Evolutionary conservation across 2,113 vertebrate genomes (phyloP), one percentile per base, ranked within the genome.

Genomic region (Tragelaphus imberbis): DNA sequence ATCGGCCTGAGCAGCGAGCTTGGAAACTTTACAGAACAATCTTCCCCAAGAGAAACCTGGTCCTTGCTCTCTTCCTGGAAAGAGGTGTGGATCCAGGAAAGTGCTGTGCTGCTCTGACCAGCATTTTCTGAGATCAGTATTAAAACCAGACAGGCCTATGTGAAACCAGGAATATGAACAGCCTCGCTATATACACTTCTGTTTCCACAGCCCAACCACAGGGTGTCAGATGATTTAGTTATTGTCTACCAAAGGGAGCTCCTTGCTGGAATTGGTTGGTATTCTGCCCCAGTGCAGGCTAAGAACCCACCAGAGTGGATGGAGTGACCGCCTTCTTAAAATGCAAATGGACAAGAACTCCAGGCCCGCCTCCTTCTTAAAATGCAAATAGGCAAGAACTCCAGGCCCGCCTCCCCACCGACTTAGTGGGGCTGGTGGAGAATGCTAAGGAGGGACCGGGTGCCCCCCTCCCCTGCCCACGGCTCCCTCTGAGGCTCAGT

Each of bases 371-470:
- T 98, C 98, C 99, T 82, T 55, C 98, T 99, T 98, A 98, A 98
- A 98, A 99, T 75, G 68, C 68, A 75, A 75, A 75, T 40, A 6
- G 68, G 95, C 97, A 90, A 97, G 97, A 98, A 98, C 98, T 98
- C 98, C 97, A 95, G 97, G 98, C 98, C 98, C 95, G 8, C 88
- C 81, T 98, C 98, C 99, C 97, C 98, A 92, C 99, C 99, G 99
- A 99, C 98, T 99, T 99, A 99, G 99, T 99, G 49, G 49, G 30
- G 49, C 98, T 99, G 99, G 99, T 99, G 99, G 99, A 99, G 99
- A 99, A 99, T 99, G 99, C 98, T 99, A 99, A 99, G 99, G 99
- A 98, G 92, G 97, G 96, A 95, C 85, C 86, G 92, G 97, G 97
- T 92, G 96, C 98, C 98, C 98, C 98, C 98, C 98, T 98, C 98